Evolutionary conservation across 1,140 invertebrate species (phyloP), one percentile per base, ranked within the genome.

Genomic region (Ericerus pela): DNA sequence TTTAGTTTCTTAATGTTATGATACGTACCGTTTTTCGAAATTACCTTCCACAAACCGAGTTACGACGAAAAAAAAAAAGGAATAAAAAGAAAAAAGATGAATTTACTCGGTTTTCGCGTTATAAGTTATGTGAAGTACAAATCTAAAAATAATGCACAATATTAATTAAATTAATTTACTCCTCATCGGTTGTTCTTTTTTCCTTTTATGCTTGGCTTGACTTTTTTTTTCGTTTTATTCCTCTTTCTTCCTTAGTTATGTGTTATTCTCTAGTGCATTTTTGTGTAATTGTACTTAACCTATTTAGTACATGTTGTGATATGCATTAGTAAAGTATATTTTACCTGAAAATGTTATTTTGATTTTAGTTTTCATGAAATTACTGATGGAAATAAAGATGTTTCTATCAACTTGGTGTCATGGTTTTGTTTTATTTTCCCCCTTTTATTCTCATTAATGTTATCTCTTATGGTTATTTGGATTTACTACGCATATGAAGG

Each of bases 311-410:
- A 47, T 47, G 41, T 47, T 47, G 41, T 47, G 41, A 47, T 47
- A 47, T 47, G 41, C 41, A 47, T 47, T 47, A 47, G 41, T 47
- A 47, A 47, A 47, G 22, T 47, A 47, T 47, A 47, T 47, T 24
- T 24, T 18, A 47, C 26, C 22, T 24, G 20, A 24, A 24, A 47
- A 47, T 47, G 41, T 47, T 47, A 24, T 47, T 5, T 3, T 24
- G 16, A 24, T 20, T 20, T 24, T 22, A 24, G 22, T 47, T 47
- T 38, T 14, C 20, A 38, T 38, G n/a, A 38, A 14, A 6, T 38
- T 33, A n/a, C n/a, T n/a, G n/a, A n/a, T n/a, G n/a, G n/a, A n/a
- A n/a, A n/a, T n/a, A n/a, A n/a, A n/a, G n/a, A n/a, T n/a, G n/a
- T n/a, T n/a, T n/a, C n/a, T n/a, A n/a, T n/a, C n/a, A n/a, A n/a